These are phyloP conservation scores for Thecophora atra DNA, from an alignment of 2,888 invertebrate species.

Conservation along the genomic window DNA sequence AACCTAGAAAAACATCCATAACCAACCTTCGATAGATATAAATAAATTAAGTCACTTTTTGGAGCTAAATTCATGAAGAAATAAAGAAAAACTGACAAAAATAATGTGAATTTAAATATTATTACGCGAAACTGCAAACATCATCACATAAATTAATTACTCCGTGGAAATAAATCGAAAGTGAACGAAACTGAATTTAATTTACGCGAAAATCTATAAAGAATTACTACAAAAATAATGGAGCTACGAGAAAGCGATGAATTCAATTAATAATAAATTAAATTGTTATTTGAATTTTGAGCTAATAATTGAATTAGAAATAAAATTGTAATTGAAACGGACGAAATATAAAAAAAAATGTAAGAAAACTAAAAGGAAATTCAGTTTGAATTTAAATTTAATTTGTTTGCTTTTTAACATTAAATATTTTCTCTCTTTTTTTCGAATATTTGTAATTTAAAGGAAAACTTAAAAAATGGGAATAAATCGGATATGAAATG, in stretches of 20 bases:
- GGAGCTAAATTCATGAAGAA: too few relatives aligned
- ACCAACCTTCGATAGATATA: too few relatives aligned
- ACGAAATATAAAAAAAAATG: background rate
- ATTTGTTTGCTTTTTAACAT: too few relatives aligned
- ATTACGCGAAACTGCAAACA: conserved; percentile 1
- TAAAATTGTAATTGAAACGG: too few relatives aligned
- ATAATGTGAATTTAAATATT: background rate
- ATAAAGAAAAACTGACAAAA: background rate
- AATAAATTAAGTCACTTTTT: too few relatives aligned
- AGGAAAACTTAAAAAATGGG: background rate
- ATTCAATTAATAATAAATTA: too few relatives aligned
- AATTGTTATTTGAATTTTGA: too few relatives aligned
- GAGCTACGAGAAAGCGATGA: background rate
- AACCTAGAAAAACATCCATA: background rate
- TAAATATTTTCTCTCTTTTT: too few relatives aligned
- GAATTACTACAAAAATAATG: background rate
- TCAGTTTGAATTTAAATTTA: too few relatives aligned
- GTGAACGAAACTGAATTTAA: too few relatives aligned
- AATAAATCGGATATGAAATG: background rate
- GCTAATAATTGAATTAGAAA: background rate
- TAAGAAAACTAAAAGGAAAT: background rate
- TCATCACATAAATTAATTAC: too few relatives aligned
- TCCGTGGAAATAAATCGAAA: too few relatives aligned
- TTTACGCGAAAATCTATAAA: background rate
- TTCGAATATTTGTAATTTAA: background rate